These are phyloP conservation scores for Lagorchestes hirsutus DNA, from an alignment of 2,797 vertebrate genomes.

Conservation along the genomic window DNA sequence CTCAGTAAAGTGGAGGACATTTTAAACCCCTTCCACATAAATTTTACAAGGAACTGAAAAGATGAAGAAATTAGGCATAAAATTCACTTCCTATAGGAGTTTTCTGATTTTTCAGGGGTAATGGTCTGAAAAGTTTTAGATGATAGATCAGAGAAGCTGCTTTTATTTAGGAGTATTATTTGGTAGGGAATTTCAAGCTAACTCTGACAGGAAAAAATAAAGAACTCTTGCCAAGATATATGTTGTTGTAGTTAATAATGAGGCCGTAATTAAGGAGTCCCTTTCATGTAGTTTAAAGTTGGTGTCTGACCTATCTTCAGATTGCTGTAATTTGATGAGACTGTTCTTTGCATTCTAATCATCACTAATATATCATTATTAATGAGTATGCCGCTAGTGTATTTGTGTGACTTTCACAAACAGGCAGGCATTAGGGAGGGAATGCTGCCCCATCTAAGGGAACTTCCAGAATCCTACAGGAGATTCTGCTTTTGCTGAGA, in stretches of 20 bases:
- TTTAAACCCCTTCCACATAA: slow-evolving; percentile 40
- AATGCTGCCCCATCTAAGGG: not conserved
- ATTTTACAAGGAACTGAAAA: slow-evolving; percentile 47
- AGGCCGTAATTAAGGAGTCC: slow-evolving; percentile 62
- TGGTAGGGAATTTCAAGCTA: slow-evolving; percentile 44
- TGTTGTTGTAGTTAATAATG: slow-evolving; percentile 42
- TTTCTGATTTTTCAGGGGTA: slow-evolving; percentile 51
- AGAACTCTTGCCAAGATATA: slow-evolving; percentile 36
- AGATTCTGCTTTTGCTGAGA: slow-evolving; percentile 13
- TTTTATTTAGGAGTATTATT: slow-evolving; percentile 69
- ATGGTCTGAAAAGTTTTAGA: slow-evolving; percentile 55
- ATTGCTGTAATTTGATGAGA: slow-evolving; percentile 52
- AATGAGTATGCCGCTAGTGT: slow-evolving; percentile 40
- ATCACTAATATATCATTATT: slow-evolving; percentile 64
- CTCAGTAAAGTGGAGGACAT: slow-evolving; percentile 58
- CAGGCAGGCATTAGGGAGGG: not conserved
- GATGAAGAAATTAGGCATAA: slow-evolving; percentile 47
- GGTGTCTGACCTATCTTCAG: slow-evolving; percentile 57
- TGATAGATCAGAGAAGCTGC: slow-evolving; percentile 59
- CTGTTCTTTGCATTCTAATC: slow-evolving; percentile 62
- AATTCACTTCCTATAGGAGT: slow-evolving; percentile 45
- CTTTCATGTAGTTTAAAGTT: slow-evolving; percentile 70
- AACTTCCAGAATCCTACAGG: slow-evolving; percentile 7
- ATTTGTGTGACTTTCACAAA: slow-evolving; percentile 49
- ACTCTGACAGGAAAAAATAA: slow-evolving; percentile 60